phyloP scores from a whole-genome alignment of 2,113 vertebrate genomes.

The Aspiorhynchus laticeps region DNA sequence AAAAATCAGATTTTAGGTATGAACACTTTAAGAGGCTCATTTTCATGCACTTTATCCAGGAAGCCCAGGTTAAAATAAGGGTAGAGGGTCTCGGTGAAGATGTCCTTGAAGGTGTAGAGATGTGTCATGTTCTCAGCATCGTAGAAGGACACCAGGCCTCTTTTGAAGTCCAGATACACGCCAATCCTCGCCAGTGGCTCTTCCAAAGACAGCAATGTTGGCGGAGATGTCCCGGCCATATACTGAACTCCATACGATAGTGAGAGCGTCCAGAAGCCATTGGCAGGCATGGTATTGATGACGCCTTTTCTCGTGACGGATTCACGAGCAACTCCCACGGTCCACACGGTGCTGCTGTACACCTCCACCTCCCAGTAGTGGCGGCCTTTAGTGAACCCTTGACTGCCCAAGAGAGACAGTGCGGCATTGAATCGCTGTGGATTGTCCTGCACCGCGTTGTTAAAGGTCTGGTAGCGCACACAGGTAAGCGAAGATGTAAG shows the following conservation, averaged over 20 bases:
- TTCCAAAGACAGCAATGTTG: constrained; percentile 75
- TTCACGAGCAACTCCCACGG: constrained; percentile 78
- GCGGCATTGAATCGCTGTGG: constrained; percentile 79
- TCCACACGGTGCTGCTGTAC: constrained; percentile 81
- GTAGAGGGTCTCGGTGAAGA: constrained; percentile 76
- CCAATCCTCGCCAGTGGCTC: constrained; percentile 75
- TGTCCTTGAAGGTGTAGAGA: constrained; percentile 80
- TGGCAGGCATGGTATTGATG: constrained; percentile 78
- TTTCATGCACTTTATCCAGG: constrained; percentile 80
- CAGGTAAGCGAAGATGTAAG: constrained; percentile 79
- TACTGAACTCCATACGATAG: constrained; percentile 82
- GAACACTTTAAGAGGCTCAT: constrained; percentile 82
- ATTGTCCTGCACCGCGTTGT: constrained; percentile 76
- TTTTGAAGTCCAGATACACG: constrained; percentile 80
- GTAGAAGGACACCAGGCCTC: constrained; percentile 81
- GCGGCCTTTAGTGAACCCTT: constrained; percentile 78
- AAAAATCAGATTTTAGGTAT: constrained; percentile 74
- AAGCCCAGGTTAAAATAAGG: constrained; percentile 81
- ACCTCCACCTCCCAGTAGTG: constrained; percentile 84
- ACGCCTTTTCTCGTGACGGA: constrained; percentile 78
- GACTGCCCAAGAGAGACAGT: constrained; percentile 76
- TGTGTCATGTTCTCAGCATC: constrained; percentile 80
- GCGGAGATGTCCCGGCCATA: constrained; percentile 79
- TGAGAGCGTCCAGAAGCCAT: constrained; percentile 82
- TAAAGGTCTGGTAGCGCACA: constrained; percentile 79